Percentiles rank a stretch among this genome's conserved stretches.
These are phyloP conservation scores for Ibycter americanus DNA, from an alignment of 2,797 vertebrate species.

Conservation along the genomic window DNA sequence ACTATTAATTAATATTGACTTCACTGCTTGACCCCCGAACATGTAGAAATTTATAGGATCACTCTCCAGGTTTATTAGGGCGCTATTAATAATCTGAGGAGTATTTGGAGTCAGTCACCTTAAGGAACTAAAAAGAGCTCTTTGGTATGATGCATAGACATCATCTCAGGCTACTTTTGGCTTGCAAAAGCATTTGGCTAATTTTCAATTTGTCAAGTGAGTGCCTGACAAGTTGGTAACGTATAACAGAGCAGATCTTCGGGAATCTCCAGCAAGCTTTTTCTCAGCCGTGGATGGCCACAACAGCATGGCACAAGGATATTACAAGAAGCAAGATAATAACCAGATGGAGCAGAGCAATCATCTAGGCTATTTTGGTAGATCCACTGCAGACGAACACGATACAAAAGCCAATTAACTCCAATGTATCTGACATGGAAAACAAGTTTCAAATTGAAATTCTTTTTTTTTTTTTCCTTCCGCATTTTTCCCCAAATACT, in stretches of 20 bases:
- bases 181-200: slow-evolving; percentile 50
- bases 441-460: not conserved
- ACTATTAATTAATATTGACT: slow-evolving; percentile 72
- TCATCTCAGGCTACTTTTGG: slow-evolving; percentile 51
- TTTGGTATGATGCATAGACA: slow-evolving; percentile 24
- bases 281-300: not conserved
- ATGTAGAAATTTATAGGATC: slow-evolving; percentile 53
- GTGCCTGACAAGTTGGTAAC: slow-evolving; percentile 33
- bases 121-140: slow-evolving; percentile 30
- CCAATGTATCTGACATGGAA: not conserved
- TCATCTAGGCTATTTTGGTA: slow-evolving; percentile 23
- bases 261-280: not conserved
- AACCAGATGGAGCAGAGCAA: slow-evolving; percentile 32
- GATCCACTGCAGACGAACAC: not conserved
- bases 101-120: slow-evolving; percentile 56
- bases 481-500: not conserved
- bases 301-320: not conserved
- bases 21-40: slow-evolving; percentile 24
- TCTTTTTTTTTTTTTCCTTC: not conserved
- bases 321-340: not conserved
- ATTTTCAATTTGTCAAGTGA: slow-evolving; percentile 56
- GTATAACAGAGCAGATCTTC: not conserved
- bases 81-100: slow-evolving; percentile 54
- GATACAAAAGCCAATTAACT: slow-evolving; percentile 22
- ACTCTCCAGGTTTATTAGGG: slow-evolving; percentile 58